Percentiles rank a stretch among this genome's conserved stretches.
Evolutionary conservation across 2,113 vertebrate species (phyloP).

Genomic region (Heterotis niloticus): DNA sequence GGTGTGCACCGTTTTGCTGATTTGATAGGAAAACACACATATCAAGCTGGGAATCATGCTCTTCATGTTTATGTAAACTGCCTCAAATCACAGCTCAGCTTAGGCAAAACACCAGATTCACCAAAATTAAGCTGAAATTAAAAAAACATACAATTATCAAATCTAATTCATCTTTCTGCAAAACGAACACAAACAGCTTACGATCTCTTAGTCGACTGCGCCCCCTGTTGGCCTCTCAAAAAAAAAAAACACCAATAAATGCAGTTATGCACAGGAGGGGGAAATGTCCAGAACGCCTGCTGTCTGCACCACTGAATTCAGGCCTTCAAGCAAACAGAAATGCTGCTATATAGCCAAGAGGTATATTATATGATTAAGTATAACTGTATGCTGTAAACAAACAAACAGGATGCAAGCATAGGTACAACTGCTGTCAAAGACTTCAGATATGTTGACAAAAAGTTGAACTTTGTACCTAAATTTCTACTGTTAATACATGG

Average conservation of each 20-base stretch:
- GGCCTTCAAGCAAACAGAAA: not conserved
- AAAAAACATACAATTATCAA: not conserved
- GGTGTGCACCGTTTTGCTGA: slow-evolving; percentile 1
- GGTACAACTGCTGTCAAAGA: too few species aligned
- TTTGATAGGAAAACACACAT: not conserved
- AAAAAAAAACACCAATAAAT: not conserved
- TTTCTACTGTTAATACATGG: too few species aligned
- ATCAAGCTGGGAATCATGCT: not conserved
- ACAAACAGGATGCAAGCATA: too few species aligned
- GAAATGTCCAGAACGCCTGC: not conserved
- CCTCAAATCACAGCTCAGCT: too few species aligned
- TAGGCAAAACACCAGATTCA: too few species aligned
- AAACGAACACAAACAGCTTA: not conserved
- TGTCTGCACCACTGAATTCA: too few species aligned
- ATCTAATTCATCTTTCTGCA: not conserved
- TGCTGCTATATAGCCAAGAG: not conserved
- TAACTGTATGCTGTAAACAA: too few species aligned
- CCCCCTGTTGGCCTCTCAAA: not conserved
- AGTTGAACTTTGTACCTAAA: too few species aligned
- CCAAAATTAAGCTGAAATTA: not conserved
- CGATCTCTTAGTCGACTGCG: not conserved
- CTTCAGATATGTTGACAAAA: too few species aligned
- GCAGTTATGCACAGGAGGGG: too few species aligned
- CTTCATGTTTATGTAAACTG: not conserved
- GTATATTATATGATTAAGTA: not conserved